A percentile compares a stretch with the other conserved stretches of the same genome.
Evolutionary conservation across 2,113 vertebrate genomes (phyloP).

Genomic region (Patagioenas fasciata): DNA sequence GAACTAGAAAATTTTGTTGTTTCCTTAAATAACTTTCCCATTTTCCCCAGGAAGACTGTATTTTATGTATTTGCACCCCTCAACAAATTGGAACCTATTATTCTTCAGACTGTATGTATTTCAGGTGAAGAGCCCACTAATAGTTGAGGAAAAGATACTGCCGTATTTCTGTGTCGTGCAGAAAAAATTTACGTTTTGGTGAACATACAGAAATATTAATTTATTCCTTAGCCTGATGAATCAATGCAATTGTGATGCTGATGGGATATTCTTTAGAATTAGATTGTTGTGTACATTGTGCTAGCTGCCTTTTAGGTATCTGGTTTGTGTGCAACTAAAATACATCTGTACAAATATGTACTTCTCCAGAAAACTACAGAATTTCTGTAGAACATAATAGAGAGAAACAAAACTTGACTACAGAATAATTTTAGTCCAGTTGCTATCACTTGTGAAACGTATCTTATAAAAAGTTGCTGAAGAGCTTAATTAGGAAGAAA

Average conservation of each 20-base stretch:
- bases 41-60: neutral
- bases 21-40: neutral
- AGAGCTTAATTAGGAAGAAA: neutral
- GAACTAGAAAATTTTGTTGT: neutral
- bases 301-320: neutral
- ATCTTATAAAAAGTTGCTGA: neutral
- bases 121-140: neutral
- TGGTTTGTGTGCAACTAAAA: neutral
- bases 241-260: neutral
- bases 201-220: neutral
- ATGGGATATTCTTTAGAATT: neutral
- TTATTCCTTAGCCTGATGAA: neutral
- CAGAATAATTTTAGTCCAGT: neutral
- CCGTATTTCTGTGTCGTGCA: neutral
- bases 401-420: neutral
- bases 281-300: neutral
- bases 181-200: neutral
- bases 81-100: neutral
- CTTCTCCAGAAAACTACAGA: neutral
- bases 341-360: rapidly evolving
- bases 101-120: neutral
- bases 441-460: neutral
- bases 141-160: neutral
- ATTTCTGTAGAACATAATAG: neutral
- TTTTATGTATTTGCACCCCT: neutral